Base-by-base conservation (phyloP, 2,888 invertebrate species). In the Orthosia incerta region DNA sequence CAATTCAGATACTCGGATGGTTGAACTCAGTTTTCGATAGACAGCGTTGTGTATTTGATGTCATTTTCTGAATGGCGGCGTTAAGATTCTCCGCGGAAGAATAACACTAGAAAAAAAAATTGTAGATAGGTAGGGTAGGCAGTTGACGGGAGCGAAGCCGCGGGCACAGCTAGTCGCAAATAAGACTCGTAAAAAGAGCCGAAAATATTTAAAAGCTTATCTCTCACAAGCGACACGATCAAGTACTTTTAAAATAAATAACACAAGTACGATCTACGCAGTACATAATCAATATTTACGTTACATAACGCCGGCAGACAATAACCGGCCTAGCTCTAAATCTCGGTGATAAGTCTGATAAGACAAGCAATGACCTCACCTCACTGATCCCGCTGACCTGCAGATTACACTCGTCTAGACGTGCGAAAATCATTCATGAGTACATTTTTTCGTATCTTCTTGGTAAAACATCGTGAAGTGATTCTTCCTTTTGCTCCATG, bases 251-350 rank as follows among this genome's bases (percentile, higher is more conserved):
- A 62, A 57, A 46, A 45, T 26, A 50, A 46, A 59, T 59, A 61
- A 51, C 2, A 51, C 18, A 48, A 48, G 11, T 60, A 68, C 26
- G 48, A 62, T 62, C 4, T 75, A 63, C 67, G 72, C 72, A 72
- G 74, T 71, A 69, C 12, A 45, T 26, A 59, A 65, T 79, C 74
- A 74, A 67, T 71, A 78, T 79, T 79, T 74, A 74, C 46, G 59
- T 83, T 80, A 71, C 63, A 73, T 85, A 83, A 83, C 23, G 9
- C 2, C 16, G 39, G 20, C 45, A 62, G 71, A 71, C 78, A 84
- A 77, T 82, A 76, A 57, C 62, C 68, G 84, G 66, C 84, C 78
- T 86, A 81, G 86, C 86, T 80, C 76, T 76, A 73, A 76, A 79
- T 83, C 72, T 72, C 45, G 4, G 15, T 48, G 85, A 76, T 83